A percentile compares a stretch with the other conserved stretches of the same genome.
phyloP scores from a whole-genome alignment of 2,113 vertebrate species.

The Lophotis ruficrista region DNA sequence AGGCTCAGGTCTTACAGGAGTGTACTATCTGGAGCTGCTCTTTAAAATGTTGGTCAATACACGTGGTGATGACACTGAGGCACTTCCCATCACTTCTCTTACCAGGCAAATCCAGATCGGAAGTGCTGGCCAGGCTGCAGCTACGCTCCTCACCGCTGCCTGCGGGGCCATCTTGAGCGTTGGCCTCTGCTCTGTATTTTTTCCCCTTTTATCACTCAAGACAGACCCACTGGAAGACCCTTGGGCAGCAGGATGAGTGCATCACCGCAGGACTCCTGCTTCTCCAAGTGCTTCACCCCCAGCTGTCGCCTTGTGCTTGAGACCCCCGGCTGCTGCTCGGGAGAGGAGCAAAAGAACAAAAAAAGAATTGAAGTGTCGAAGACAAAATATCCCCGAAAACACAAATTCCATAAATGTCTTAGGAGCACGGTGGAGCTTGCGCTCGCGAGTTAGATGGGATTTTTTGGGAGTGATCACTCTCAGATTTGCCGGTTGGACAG shows the following conservation, averaged over 20 bases:
- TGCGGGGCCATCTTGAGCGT: accelerated
- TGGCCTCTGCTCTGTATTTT: not conserved
- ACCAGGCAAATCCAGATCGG: not conserved
- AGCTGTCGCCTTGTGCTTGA: not conserved
- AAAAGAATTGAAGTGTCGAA: not conserved
- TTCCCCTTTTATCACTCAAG: not conserved
- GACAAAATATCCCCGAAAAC: not conserved
- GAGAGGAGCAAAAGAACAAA: not conserved
- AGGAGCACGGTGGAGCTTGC: not conserved
- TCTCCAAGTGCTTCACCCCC: not conserved
- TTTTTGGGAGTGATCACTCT: not conserved
- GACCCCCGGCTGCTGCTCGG: accelerated
- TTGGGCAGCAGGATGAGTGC: not conserved
- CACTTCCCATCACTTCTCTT: not conserved
- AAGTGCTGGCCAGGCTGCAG: not conserved
- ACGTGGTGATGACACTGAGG: not conserved
- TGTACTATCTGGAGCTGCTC: not conserved
- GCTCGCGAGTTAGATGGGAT: accelerated
- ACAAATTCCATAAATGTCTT: not conserved
- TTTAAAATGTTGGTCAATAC: not conserved
- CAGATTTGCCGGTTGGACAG: not conserved
- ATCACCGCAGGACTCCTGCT: not conserved
- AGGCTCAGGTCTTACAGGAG: not conserved
- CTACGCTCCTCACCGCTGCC: not conserved
- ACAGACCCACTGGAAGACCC: not conserved